Percentiles rank a stretch among this genome's conserved stretches.
Conservation (phyloP, 2,797 vertebrate species). For the Hapalemur alaotrensis region DNA sequence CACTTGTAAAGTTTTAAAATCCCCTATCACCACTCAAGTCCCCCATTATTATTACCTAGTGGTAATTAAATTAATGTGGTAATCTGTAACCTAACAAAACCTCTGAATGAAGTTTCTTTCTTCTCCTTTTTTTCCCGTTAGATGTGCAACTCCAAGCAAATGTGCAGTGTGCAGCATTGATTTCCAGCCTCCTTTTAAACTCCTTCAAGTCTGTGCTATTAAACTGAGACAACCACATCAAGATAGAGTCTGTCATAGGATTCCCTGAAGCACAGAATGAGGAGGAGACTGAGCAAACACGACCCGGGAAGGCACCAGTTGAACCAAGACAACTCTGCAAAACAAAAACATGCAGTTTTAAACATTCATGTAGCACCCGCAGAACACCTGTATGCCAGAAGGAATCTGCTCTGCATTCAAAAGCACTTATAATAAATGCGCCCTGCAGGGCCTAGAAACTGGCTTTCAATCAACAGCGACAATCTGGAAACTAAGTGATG, state of each 20-base stretch:
- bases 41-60: slow-evolving; percentile 56
- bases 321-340: slow-evolving; percentile 96
- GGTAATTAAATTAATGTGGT: slow-evolving; percentile 70
- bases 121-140: slow-evolving; percentile 70
- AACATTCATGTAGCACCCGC: neutral
- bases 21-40: slow-evolving; percentile 61
- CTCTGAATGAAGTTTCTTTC: slow-evolving; percentile 62
- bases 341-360: slow-evolving; percentile 63
- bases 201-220: slow-evolving; percentile 58
- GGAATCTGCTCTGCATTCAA: neutral
- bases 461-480: slow-evolving; percentile 20
- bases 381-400: neutral
- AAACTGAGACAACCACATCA: slow-evolving; percentile 97
- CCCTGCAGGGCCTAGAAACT: neutral
- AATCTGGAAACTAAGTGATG: neutral
- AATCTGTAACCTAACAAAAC: slow-evolving; percentile 71
- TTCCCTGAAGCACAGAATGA: slow-evolving; percentile 97
- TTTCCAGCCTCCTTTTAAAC: slow-evolving; percentile 74
- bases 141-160: slow-evolving; percentile 86
- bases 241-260: slow-evolving; percentile 98
- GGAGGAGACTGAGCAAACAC: slow-evolving; percentile 95
- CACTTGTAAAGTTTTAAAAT: slow-evolving; percentile 62
- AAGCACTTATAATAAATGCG: neutral
- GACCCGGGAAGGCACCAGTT: slow-evolving; percentile 98
- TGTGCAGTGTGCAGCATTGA: slow-evolving; percentile 73